These are phyloP conservation scores for Drosophila ambigua DNA, from an alignment of 1,140 invertebrate species.

Conservation along the genomic window DNA sequence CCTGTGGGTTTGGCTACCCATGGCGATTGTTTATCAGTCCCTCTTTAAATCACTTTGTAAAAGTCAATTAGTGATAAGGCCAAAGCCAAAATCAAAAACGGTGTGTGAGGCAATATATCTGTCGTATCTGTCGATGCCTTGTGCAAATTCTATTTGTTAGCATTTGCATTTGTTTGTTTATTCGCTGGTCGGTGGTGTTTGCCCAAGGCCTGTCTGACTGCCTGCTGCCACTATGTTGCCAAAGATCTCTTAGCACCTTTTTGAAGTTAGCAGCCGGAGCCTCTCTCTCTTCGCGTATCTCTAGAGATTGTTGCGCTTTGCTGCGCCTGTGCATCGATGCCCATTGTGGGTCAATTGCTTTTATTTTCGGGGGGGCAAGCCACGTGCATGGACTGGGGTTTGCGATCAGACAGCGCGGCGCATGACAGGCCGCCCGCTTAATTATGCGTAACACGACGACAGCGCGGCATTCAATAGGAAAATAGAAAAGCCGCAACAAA, in stretches of 20 bases:
- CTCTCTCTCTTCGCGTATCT: slow-evolving; percentile 13
- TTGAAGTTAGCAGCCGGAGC: slow-evolving; percentile 16
- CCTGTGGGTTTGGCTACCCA: slow-evolving; percentile 2
- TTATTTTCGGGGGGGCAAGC: slow-evolving; percentile 7
- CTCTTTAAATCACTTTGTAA: slow-evolving; percentile 47
- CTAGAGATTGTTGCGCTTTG: neutral
- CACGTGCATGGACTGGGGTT: slow-evolving; percentile 13
- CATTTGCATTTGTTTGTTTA: slow-evolving; percentile 26
- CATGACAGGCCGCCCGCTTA: slow-evolving; percentile 58
- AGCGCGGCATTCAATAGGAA: slow-evolving; percentile 34
- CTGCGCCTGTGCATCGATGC: slow-evolving; percentile 15
- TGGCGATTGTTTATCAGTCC: slow-evolving; percentile 27
- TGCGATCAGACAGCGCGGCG: slow-evolving; percentile 60
- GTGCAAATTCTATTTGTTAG: slow-evolving; percentile 53
- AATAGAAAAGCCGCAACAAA: slow-evolving; percentile 49
- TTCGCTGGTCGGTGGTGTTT: slow-evolving; percentile 20
- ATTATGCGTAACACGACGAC: slow-evolving; percentile 74
- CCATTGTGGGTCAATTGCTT: slow-evolving; percentile 63
- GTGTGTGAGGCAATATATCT: slow-evolving; percentile 39
- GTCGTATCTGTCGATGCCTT: slow-evolving; percentile 14
- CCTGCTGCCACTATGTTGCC: slow-evolving; percentile 10
- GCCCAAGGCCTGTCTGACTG: slow-evolving; percentile 17
- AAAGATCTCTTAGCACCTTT: slow-evolving; percentile 48
- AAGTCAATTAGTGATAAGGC: slow-evolving; percentile 59
- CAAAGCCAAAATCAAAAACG: slow-evolving; percentile 22